Evolutionary conservation across 2,797 vertebrate genomes (phyloP), one percentile per base, ranked within the genome.

Genomic region (Lophius americanus): DNA sequence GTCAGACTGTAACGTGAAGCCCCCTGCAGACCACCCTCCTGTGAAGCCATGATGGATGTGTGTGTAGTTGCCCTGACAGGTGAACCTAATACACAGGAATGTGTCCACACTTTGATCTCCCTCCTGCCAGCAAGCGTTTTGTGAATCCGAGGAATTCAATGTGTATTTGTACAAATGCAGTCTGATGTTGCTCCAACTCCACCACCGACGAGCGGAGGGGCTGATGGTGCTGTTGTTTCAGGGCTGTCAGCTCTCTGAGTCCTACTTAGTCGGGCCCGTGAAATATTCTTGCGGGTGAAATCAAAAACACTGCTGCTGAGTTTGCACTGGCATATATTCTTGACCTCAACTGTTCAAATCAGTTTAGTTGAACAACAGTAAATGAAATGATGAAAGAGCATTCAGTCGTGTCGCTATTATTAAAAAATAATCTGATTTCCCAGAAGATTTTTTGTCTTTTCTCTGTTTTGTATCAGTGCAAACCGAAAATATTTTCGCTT

Each of bases 41-140:
- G 71, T 51, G 54, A 58, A 79, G 74, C 61, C 35, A 2, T 64
- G 85, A 85, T 59, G 76, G 82, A 89, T 78, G 83, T 67, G 51
- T 85, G 68, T 85, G 68, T 35, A 61, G 80, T 73, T 63, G 64
- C 70, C 70, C 79, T 39, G 79, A 89, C 88, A 88, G 82, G 79
- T 85, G 86, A 85, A 76, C 46, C 75, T 72, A 60, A 79, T 52
- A 78, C 76, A 64, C 70, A 73, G 69, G 85, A 88, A 85, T 81
- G 83, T 79, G 81, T 80, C 75, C 72, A 9, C 6, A 5, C 86
- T 86, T 83, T 90, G 83, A 90, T 87, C 79, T 64, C 37, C 14
- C 13, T 4, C 13, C 56, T 50, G 78, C 38, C 61, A 51, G 78
- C 41, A 60, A 13, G 56, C 64, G 63, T 61, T 59, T 64, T 52